Percentiles rank a stretch among this genome's conserved stretches.
Evolutionary conservation across 1,140 invertebrate species (phyloP).

Genomic region (Calosoma granatense): DNA sequence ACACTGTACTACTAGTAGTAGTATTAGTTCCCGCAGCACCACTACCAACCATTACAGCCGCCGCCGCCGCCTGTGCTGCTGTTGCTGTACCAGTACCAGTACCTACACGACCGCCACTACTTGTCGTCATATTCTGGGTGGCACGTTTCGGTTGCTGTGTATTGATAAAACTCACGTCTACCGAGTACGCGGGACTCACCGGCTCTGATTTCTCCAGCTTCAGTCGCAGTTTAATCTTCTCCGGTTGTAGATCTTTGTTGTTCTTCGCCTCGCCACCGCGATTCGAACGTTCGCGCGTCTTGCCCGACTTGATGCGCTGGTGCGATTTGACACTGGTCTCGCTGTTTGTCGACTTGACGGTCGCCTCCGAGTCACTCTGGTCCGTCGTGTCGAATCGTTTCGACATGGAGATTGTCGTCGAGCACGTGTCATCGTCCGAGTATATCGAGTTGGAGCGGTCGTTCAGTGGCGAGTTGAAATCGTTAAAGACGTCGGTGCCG

Average conservation of each 20-base stretch:
- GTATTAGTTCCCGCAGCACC: constrained; percentile 19
- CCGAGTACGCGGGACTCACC: constrained; percentile 64
- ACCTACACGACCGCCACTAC: too few species aligned
- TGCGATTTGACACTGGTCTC: constrained; percentile 37
- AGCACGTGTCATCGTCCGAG: constrained; percentile 44
- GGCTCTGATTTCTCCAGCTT: constrained; percentile 77
- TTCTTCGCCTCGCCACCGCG: constrained; percentile 25
- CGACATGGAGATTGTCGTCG: constrained; percentile 12
- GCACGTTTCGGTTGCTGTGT: constrained; percentile 38
- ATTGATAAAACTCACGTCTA: constrained; percentile 64
- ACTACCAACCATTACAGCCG: constrained; percentile 15
- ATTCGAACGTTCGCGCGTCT: constrained; percentile 23
- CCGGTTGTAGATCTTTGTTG: constrained; percentile 41
- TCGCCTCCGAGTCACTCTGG: constrained; percentile 53
- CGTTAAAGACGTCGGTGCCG: constrained; percentile 33
- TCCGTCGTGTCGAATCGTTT: constrained; percentile 31
- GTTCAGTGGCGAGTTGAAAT: constrained; percentile 15
- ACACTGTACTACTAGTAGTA: constrained; percentile 11
- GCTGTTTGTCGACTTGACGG: constrained; percentile 43
- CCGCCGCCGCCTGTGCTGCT: background rate
- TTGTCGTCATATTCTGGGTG: constrained; percentile 32
- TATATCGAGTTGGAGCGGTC: constrained; percentile 50
- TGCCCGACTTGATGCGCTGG: constrained; percentile 34
- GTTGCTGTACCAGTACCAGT: background rate
- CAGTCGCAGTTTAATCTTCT: constrained; percentile 73